Evolutionary conservation across 2,797 vertebrate genomes (phyloP), one percentile per base, ranked within the genome.

Genomic region (Cossypha heuglini): DNA sequence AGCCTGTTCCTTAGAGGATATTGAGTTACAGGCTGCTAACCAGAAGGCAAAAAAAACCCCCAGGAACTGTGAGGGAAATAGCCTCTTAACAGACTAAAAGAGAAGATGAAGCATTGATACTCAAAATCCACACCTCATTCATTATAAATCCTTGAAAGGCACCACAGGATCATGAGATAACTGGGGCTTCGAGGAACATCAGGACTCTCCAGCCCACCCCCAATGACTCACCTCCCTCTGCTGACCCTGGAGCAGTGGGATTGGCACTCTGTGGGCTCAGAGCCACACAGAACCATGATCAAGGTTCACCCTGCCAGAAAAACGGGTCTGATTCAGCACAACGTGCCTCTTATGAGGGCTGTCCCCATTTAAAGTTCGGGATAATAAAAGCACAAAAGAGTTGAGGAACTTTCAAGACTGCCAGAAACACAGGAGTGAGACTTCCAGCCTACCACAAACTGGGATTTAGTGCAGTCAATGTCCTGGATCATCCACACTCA

Each of bases 1-100:
- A 87, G 45, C 16, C 64, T 71, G 29, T 16, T 91, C 84, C 91
- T 93, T 38, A 21, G 67, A 71, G 74, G 29, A 4, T 87, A 92
- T 54, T 5, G 0, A 24, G 45, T 85, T 77, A 58, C 74, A 67
- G 26, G 17, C 78, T 63, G 57, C 92, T 79, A 71, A 92, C 37
- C 83, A 90, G 35, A 45, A 86, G 29, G 43, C 14, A 68, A 51
- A 57, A 86, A 38, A 10, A 35, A 10, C 0, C 1, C 26, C 48
- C 33, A 61, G 52, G 16, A 79, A 76, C 3, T 76, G 69, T 35
- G 55, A 82, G 25, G 46, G 42, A 89, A 91, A 76, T 8, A 37
- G 58, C 55, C 2, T 13, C 37, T 84, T 87, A 67, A 31, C 14
- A 55, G 77, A 37, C 29, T 52, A 52, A 66, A 68, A 37, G 71